Percentiles rank a stretch among this genome's conserved stretches.
These are phyloP conservation scores for Macrotus californicus DNA, from an alignment of 2,113 vertebrate species.

Conservation along the genomic window DNA sequence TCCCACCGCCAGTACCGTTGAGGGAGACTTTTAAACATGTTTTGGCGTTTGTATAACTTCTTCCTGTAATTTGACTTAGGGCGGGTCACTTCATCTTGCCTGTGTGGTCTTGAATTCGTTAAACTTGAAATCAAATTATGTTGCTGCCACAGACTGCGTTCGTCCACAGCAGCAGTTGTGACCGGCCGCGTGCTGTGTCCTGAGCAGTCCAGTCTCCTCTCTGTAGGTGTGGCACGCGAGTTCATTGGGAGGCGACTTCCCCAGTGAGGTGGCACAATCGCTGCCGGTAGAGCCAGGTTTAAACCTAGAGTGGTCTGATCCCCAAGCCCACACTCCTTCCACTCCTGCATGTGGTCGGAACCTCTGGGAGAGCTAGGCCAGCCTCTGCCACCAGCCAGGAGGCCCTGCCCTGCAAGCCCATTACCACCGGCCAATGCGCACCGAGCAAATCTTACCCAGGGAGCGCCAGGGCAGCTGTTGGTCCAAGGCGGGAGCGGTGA, in stretches of 20 bases:
- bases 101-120: constrained; percentile 11
- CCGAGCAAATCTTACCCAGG: not conserved
- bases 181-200: not conserved
- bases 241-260: not conserved
- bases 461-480: not conserved
- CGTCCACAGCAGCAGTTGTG: not conserved
- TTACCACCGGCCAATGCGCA: not conserved
- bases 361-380: not conserved
- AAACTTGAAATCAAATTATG: not conserved
- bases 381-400: not conserved
- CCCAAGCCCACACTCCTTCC: not conserved
- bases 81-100: not conserved
- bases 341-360: not conserved
- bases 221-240: not conserved
- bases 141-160: not conserved
- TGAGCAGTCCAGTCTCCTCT: not conserved
- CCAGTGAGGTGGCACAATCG: not conserved
- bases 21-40: not conserved
- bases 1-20: not conserved
- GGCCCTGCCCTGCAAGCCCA: not conserved
- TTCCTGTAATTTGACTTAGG: not conserved
- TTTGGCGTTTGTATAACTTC: not conserved
- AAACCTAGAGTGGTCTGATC: not conserved
- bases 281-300: not conserved
- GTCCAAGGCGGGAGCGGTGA: not conserved